phyloP scores from a whole-genome alignment of 2,113 vertebrate species.

The Toxostoma redivivum region DNA sequence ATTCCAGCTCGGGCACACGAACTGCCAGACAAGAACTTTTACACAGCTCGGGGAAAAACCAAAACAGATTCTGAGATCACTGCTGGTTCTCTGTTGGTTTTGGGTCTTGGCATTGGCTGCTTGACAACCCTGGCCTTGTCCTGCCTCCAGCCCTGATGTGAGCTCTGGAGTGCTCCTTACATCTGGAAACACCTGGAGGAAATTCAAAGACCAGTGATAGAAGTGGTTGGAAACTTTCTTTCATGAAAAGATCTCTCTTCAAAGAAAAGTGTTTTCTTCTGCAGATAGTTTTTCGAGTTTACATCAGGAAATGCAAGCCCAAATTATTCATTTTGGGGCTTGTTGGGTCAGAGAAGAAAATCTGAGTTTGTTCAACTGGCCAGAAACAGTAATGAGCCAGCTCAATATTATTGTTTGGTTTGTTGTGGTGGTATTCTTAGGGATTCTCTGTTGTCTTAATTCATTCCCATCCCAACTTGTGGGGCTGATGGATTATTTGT shows the following conservation, averaged over 20 bases:
- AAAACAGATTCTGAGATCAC: too few species aligned
- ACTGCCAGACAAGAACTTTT: too few species aligned
- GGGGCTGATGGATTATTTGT: not conserved
- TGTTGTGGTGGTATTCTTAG: not conserved
- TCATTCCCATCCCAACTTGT: not conserved
- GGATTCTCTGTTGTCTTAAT: not conserved
- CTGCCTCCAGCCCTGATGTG: not conserved
- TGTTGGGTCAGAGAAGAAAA: not conserved
- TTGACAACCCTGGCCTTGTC: not conserved
- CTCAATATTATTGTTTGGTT: not conserved
- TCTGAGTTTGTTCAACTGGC: not conserved
- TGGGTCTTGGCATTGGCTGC: not conserved
- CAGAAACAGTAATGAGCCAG: rapidly evolving
- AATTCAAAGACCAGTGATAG: not conserved
- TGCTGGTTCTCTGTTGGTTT: not conserved
- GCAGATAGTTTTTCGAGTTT: not conserved
- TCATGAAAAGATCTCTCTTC: not conserved
- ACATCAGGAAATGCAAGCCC: not conserved
- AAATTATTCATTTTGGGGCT: not conserved
- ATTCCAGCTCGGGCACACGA: too few species aligned
- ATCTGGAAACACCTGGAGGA: not conserved
- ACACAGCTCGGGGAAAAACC: too few species aligned
- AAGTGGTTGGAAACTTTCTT: not conserved
- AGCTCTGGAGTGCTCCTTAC: not conserved
- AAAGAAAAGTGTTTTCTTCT: not conserved